These are phyloP conservation scores for Drosophila percnosoma DNA, from an alignment of 2,888 invertebrate genomes.

Conservation along the genomic window DNA sequence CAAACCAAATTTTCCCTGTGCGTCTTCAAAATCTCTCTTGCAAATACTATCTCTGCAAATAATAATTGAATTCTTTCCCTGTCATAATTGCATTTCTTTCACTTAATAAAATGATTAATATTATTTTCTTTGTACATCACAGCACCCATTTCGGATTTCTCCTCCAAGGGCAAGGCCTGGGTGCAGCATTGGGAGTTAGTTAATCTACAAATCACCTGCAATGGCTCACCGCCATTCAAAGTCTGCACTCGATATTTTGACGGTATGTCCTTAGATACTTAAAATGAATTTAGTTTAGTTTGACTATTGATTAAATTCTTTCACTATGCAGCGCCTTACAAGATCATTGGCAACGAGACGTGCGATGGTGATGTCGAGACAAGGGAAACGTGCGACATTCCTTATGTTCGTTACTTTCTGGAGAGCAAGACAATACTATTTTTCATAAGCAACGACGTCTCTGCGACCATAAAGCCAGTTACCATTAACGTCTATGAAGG, in stretches of 20 bases:
- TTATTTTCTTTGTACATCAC: constrained; percentile 85
- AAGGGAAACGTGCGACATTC: constrained; percentile 85
- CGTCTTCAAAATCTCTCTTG: neutral
- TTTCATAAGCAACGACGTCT: constrained; percentile 91
- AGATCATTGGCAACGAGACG: constrained; percentile 91
- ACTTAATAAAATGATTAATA: neutral
- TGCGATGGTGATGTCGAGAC: constrained; percentile 85
- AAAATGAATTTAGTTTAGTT: neutral
- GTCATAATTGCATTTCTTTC: neutral
- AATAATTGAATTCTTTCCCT: neutral
- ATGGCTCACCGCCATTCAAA: constrained; percentile 90
- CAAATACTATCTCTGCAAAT: neutral
- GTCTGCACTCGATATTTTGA: constrained; percentile 89
- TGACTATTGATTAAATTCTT: neutral
- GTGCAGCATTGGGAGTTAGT: constrained; percentile 92
- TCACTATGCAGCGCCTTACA: constrained; percentile 84
- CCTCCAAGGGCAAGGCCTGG: constrained; percentile 92
- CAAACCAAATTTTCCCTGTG: neutral
- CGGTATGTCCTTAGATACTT: constrained; percentile 84
- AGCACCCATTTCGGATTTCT: constrained; percentile 90
- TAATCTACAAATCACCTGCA: constrained; percentile 89
- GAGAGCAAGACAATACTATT: constrained; percentile 91
- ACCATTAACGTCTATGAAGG: constrained; percentile 94
- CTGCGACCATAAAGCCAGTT: constrained; percentile 88
- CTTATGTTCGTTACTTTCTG: constrained; percentile 89